These are phyloP conservation scores for Podotricha telesiphe DNA, from an alignment of 2,888 invertebrate genomes.

Conservation along the genomic window DNA sequence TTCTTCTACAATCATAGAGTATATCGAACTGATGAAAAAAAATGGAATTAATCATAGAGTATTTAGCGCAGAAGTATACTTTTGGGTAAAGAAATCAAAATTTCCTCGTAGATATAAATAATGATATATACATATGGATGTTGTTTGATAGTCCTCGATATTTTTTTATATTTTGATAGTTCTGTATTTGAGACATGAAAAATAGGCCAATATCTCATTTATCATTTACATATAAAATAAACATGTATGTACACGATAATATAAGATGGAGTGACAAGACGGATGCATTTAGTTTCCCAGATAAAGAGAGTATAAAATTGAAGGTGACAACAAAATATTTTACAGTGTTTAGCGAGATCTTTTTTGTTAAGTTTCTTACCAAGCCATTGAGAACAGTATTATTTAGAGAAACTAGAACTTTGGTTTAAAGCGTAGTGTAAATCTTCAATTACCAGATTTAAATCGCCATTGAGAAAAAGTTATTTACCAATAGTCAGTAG, in stretches of 20 bases:
- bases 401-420: slow-evolving; percentile 80
- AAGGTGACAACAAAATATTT: slow-evolving; percentile 58
- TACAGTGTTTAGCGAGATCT: slow-evolving; percentile 64
- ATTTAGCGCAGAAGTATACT: slow-evolving; percentile 78
- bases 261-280: slow-evolving; percentile 71
- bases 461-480: slow-evolving; percentile 57
- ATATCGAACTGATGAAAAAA: slow-evolving; percentile 72
- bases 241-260: slow-evolving; percentile 69
- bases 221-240: slow-evolving; percentile 70
- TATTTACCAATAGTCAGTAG: slow-evolving; percentile 75
- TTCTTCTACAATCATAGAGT: slow-evolving; percentile 64
- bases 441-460: slow-evolving; percentile 73
- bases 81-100: slow-evolving; percentile 76
- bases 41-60: slow-evolving; percentile 71
- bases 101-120: slow-evolving; percentile 81
- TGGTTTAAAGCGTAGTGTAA: slow-evolving; percentile 73
- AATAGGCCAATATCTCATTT: slow-evolving; percentile 82
- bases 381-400: slow-evolving; percentile 84
- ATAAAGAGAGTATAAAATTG: slow-evolving; percentile 55
- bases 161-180: slow-evolving; percentile 85
- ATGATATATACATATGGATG: slow-evolving; percentile 81
- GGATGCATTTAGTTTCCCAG: slow-evolving; percentile 81
- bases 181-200: slow-evolving; percentile 81
- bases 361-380: slow-evolving; percentile 76
- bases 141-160: slow-evolving; percentile 84